These are phyloP conservation scores for Alcedo atthis DNA, from an alignment of 2,797 vertebrate species.

Conservation along the genomic window DNA sequence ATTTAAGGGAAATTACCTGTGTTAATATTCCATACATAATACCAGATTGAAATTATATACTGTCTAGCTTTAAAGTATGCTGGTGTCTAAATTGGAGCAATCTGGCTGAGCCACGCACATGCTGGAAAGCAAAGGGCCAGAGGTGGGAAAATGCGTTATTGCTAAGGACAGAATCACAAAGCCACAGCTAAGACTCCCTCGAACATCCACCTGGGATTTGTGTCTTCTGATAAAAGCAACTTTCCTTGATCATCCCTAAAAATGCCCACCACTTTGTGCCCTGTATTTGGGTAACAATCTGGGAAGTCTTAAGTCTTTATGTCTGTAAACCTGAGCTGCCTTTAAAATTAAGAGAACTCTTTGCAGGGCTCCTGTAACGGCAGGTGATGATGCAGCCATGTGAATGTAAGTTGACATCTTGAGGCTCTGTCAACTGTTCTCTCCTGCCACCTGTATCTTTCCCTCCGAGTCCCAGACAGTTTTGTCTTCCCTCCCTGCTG, in stretches of 20 bases:
- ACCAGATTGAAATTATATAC: background rate
- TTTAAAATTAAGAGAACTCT: background rate
- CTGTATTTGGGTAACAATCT: background rate
- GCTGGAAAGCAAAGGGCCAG: background rate
- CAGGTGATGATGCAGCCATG: background rate
- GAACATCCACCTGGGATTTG: background rate
- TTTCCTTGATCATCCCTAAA: background rate
- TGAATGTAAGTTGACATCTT: background rate
- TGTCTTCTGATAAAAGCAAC: background rate
- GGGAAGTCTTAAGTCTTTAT: background rate
- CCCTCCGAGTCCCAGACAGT: background rate
- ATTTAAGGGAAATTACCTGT: background rate
- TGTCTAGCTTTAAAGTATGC: background rate
- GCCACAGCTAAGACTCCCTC: background rate
- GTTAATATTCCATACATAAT: background rate
- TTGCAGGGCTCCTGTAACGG: background rate
- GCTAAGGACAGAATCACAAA: background rate
- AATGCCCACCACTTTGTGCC: background rate
- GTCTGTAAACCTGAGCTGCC: background rate
- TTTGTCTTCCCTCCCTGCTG: conserved; percentile 7
- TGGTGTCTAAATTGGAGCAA: background rate
- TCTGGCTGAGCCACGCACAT: background rate
- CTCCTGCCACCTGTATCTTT: background rate
- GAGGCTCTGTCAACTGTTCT: background rate
- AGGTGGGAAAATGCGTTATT: background rate